These are phyloP conservation scores for Lasioglossum figueresi DNA, from an alignment of 2,888 invertebrate species.

Conservation along the genomic window DNA sequence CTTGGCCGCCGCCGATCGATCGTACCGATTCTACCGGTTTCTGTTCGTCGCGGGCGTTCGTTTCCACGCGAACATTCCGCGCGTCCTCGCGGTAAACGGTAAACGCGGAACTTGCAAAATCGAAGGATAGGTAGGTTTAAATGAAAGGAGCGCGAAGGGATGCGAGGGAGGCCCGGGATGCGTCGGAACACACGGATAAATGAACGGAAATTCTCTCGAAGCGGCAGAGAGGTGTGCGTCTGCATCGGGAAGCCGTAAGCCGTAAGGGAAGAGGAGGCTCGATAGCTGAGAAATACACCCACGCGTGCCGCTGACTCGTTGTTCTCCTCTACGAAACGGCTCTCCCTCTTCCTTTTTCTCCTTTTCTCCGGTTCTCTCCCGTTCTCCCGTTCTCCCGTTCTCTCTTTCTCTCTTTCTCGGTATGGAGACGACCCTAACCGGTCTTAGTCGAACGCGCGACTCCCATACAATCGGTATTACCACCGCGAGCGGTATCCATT, in stretches of 20 bases:
- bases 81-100: not conserved
- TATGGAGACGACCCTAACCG: conserved; percentile 70
- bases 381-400: conserved; percentile 3
- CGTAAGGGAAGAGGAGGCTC: conserved; percentile 65
- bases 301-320: conserved; percentile 66
- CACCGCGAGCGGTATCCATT: conserved; percentile 67
- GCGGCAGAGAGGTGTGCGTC: conserved; percentile 19
- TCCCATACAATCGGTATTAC: conserved; percentile 67
- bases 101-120: not conserved
- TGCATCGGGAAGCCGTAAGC: conserved; percentile 54
- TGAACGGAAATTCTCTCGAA: conserved; percentile 32
- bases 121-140: no score
- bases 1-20: conserved; percentile 30
- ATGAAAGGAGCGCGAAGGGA: not conserved
- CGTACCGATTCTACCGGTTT: not conserved
- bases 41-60: not conserved
- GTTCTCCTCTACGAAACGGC: conserved; percentile 51
- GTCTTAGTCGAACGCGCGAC: conserved; percentile 67
- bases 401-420: conserved; percentile 41
- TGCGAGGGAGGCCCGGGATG: not conserved
- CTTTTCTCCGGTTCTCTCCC: conserved; percentile 12
- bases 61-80: not conserved
- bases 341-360: conserved; percentile 23
- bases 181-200: conserved; percentile 12
- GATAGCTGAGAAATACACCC: conserved; percentile 73